Conservation (phyloP, 2,888 invertebrate species). For the Itoplectis maculator region DNA sequence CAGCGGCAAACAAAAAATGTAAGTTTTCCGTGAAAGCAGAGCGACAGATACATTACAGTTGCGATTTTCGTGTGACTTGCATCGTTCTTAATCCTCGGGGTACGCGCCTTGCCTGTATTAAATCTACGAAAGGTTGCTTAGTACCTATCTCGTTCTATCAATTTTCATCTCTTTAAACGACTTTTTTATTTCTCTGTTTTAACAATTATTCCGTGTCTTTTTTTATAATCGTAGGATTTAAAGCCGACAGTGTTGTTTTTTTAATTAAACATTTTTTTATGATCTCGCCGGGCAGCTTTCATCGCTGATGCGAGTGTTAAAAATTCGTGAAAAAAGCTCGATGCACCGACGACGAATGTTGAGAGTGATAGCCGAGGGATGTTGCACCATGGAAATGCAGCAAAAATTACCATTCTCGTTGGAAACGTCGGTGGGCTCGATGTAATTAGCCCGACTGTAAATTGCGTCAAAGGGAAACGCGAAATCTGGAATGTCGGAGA, state of each 20-base stretch:
- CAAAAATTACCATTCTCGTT: slow-evolving; percentile 6
- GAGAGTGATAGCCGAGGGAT: not conserved
- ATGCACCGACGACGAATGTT: not conserved
- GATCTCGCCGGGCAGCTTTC: not conserved
- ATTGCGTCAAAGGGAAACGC: slow-evolving; percentile 13
- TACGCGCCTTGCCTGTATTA: not conserved
- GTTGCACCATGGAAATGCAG: not conserved
- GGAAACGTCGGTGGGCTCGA: slow-evolving; percentile 13
- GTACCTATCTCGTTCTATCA: slow-evolving; percentile 2
- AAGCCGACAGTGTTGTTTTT: not conserved
- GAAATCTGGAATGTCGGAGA: slow-evolving; percentile 9
- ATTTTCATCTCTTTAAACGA: not conserved
- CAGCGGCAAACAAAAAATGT: not conserved
- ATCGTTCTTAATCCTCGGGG: not conserved
- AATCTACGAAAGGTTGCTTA: slow-evolving; percentile 14
- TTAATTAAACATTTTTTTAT: not conserved
- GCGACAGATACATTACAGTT: slow-evolving; percentile 10
- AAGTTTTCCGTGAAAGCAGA: not conserved
- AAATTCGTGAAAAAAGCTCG: slow-evolving; percentile 20
- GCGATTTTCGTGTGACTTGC: slow-evolving; percentile 18
- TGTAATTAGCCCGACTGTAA: slow-evolving; percentile 18
- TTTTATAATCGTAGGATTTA: slow-evolving; percentile 1
- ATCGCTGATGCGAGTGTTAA: not conserved
- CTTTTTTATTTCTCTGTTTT: slow-evolving; percentile 4
- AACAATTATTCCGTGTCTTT: slow-evolving; percentile 11